Evolutionary conservation across 2,113 vertebrate genomes (phyloP).

Genomic region (Sylvietta virens): DNA sequence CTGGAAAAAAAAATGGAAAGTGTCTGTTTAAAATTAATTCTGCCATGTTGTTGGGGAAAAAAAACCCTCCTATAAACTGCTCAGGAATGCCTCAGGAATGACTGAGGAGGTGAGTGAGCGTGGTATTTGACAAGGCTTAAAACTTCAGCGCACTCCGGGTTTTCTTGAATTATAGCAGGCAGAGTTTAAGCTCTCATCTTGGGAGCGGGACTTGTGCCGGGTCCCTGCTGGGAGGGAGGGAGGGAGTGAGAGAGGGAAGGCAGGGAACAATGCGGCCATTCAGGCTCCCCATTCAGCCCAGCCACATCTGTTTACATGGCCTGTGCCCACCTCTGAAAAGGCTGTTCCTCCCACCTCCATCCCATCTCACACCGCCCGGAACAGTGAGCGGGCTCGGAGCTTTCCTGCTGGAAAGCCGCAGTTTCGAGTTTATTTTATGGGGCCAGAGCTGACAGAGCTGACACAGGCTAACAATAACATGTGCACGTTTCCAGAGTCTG

Average conservation of each 20-base stretch:
- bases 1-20: not conserved
- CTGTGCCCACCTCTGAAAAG: constrained; percentile 56
- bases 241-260: constrained; percentile 29
- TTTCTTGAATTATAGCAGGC: not conserved
- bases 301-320: constrained; percentile 79
- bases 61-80: not conserved
- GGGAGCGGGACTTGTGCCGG: not conserved
- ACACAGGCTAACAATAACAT: constrained; percentile 24
- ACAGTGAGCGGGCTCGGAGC: not conserved
- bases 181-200: constrained; percentile 16
- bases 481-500: constrained; percentile 28
- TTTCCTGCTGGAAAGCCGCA: not conserved
- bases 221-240: not conserved
- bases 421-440: constrained; percentile 56
- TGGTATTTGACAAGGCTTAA: not conserved
- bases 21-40: not conserved
- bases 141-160: not conserved
- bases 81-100: not conserved
- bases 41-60: not conserved
- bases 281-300: constrained; percentile 53
- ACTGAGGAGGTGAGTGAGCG: not conserved
- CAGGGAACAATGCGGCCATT: constrained; percentile 71
- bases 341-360: constrained; percentile 55
- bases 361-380: constrained; percentile 15
- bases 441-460: constrained; percentile 37